Evolutionary conservation across 2,113 vertebrate species (phyloP).

Genomic region (Desmodus rotundus): DNA sequence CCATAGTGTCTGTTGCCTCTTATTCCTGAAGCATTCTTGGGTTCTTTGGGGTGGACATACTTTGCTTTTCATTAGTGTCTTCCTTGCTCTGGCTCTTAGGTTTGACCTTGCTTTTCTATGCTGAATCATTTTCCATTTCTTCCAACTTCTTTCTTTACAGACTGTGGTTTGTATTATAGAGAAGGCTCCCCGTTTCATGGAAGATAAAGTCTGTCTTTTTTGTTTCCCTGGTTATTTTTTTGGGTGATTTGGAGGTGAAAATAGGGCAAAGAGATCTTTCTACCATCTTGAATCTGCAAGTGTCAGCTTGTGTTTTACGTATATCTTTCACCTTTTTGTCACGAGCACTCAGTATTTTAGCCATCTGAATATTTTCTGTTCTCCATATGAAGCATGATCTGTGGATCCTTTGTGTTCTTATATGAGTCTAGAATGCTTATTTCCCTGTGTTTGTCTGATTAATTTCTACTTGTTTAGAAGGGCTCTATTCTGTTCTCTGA

Average conservation of each 20-base stretch:
- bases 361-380: neutral
- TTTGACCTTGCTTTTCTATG: neutral
- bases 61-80: neutral
- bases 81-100: neutral
- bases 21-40: neutral
- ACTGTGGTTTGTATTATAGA: neutral
- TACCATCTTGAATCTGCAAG: neutral
- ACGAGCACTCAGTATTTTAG: neutral
- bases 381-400: neutral
- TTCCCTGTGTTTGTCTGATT: neutral
- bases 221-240: neutral
- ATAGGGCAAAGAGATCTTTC: neutral
- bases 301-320: slow-evolving; percentile 11
- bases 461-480: neutral
- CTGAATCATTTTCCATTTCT: neutral
- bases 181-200: neutral
- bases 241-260: neutral
- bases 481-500: neutral
- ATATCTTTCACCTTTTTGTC: slow-evolving; percentile 16
- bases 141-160: neutral
- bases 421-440: neutral
- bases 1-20: neutral
- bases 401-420: slow-evolving; percentile 9
- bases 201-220: neutral
- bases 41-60: neutral